These are phyloP conservation scores for Pteropus alecto DNA, from an alignment of 2,113 vertebrate species.

Conservation along the genomic window DNA sequence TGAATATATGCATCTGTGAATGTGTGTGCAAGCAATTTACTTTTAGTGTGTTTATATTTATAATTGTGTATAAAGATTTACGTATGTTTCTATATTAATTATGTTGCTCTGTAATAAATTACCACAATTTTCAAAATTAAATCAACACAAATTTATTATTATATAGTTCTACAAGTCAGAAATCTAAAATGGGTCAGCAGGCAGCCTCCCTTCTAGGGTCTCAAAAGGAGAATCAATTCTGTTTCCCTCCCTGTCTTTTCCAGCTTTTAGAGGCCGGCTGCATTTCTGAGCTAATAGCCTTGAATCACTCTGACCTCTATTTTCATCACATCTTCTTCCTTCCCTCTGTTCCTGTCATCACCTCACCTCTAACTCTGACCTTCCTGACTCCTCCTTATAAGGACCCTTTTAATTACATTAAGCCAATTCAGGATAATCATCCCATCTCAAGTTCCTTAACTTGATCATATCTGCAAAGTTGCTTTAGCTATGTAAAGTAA, in stretches of 20 bases:
- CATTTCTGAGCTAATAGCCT: neutral
- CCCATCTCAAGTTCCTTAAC: neutral
- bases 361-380: neutral
- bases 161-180: neutral
- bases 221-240: neutral
- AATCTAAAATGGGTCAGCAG: neutral
- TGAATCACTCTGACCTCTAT: neutral
- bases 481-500: neutral
- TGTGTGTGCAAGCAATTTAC: neutral
- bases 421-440: neutral
- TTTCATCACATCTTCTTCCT: neutral
- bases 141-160: neutral
- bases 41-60: neutral
- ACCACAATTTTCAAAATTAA: neutral
- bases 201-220: neutral
- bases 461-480: neutral
- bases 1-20: neutral
- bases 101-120: neutral
- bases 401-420: neutral
- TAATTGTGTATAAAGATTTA: neutral
- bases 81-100: neutral
- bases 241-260: neutral
- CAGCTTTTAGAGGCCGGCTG: neutral
- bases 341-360: neutral
- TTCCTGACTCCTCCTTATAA: neutral